These are phyloP conservation scores for Colletes gigas DNA, from an alignment of 1,140 invertebrate genomes.

Conservation along the genomic window DNA sequence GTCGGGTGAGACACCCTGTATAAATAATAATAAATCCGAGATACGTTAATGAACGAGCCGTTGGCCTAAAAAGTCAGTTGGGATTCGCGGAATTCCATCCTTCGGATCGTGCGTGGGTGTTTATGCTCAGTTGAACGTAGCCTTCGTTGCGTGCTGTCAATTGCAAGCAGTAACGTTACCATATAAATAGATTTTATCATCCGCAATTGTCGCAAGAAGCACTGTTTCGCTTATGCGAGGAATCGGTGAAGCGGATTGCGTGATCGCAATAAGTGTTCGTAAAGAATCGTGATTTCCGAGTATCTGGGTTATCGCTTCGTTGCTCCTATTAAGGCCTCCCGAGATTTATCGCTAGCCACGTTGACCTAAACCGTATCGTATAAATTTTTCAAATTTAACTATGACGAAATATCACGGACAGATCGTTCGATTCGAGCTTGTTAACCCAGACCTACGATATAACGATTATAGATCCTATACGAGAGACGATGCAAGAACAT, in stretches of 20 bases:
- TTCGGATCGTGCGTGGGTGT: conserved; percentile 17
- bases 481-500: too few species aligned
- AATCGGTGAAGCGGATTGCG: conserved; percentile 10
- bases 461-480: too few species aligned
- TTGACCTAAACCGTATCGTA: conserved; percentile 49
- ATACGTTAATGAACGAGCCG: neutral
- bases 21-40: too few species aligned
- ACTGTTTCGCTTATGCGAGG: neutral
- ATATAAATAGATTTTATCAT: conserved; percentile 51
- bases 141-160: conserved; percentile 44
- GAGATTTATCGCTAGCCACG: conserved; percentile 70
- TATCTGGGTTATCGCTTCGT: conserved; percentile 76
- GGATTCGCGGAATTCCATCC: neutral
- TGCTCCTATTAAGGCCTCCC: conserved; percentile 65
- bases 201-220: neutral
- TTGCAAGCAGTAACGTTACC: conserved; percentile 18
- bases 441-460: too few species aligned
- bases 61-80: neutral
- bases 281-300: conserved; percentile 51
- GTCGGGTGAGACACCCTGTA: too few species aligned
- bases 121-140: conserved; percentile 16
- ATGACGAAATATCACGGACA: too few species aligned
- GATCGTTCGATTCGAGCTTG: neutral
- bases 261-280: conserved; percentile 2
- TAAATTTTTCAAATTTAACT: conserved; percentile 10